Conservation (phyloP, 2,797 vertebrate species). For the Pipistrellus kuhlii region DNA sequence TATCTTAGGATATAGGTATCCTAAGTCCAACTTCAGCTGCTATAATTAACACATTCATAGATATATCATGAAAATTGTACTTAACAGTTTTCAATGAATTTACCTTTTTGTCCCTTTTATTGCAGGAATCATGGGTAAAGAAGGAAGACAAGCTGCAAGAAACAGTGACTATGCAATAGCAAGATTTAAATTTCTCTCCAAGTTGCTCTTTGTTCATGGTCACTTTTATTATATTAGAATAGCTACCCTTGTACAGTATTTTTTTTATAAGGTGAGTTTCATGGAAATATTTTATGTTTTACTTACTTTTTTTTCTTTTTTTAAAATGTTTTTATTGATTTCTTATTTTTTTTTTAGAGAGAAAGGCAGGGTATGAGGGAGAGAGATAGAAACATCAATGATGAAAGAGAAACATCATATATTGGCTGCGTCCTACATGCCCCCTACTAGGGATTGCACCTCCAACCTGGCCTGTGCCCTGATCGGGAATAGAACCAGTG, state of each 20-base stretch:
- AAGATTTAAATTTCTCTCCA: conserved; percentile 97
- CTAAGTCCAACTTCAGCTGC: not conserved
- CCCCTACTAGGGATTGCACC: no score
- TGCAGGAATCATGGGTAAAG: conserved; percentile 99
- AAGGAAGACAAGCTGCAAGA: conserved; percentile 98
- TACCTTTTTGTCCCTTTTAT: conserved; percentile 70
- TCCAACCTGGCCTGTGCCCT: no score
- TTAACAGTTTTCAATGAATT: not conserved
- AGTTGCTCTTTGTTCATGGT: conserved; percentile 98
- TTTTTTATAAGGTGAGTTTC: conserved; percentile 98
- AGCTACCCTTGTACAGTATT: conserved; percentile 99
- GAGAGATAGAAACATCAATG: no score
- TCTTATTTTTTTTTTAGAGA: no score
- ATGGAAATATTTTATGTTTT: conserved; percentile 7
- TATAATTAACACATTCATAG: conserved; percentile 32
- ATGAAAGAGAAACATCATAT: no score
- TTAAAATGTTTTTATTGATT: no score
- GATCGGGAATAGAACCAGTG: no score
- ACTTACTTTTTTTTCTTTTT: no score
- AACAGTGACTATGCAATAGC: conserved; percentile 99
- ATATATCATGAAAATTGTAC: conserved; percentile 46
- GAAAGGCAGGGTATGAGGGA: no score
- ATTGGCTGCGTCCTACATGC: no score
- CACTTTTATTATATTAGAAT: conserved; percentile 99
- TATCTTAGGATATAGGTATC: not conserved